Evolutionary conservation across 2,888 invertebrate species (phyloP).

Genomic region (Drosophila longiperda): DNA sequence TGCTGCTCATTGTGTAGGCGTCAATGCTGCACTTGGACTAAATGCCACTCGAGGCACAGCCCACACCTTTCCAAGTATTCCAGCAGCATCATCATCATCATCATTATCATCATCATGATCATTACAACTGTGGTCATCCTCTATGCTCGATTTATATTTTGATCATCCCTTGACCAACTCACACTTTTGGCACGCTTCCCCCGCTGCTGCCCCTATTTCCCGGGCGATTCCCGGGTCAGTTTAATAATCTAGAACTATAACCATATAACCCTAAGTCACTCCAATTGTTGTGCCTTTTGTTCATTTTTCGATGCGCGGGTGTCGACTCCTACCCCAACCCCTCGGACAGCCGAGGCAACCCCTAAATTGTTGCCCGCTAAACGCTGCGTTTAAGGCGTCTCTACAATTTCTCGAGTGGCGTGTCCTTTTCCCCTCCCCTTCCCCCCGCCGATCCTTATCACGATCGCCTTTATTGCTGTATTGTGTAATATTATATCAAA

Average conservation of each 20-base stretch:
- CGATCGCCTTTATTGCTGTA: constrained; percentile 72
- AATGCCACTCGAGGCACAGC: constrained; percentile 59
- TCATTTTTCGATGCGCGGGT: constrained; percentile 35
- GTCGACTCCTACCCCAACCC: constrained; percentile 10
- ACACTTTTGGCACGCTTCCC: constrained; percentile 76
- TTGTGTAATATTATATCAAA: constrained; percentile 64
- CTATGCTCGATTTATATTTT: constrained; percentile 10
- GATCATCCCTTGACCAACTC: constrained; percentile 62
- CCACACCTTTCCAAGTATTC: constrained; percentile 57
- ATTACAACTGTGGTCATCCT: constrained; percentile 58
- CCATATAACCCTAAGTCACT: constrained; percentile 47
- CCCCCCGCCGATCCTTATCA: constrained; percentile 67
- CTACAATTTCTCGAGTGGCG: constrained; percentile 70
- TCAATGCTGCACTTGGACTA: constrained; percentile 55
- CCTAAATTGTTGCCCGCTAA: constrained; percentile 48
- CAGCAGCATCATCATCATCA: constrained; percentile 22
- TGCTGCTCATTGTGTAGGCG: constrained; percentile 70
- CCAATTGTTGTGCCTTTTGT: constrained; percentile 31
- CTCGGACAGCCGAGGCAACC: constrained; percentile 21
- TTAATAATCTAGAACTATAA: constrained; percentile 23
- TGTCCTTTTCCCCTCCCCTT: constrained; percentile 47
- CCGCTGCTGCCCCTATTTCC: constrained; percentile 37
- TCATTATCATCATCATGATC: constrained; percentile 21
- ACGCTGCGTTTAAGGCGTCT: constrained; percentile 70
- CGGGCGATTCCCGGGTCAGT: not conserved